Base-by-base conservation (phyloP, 2,888 invertebrate genomes). In the Escarpia spicata region DNA sequence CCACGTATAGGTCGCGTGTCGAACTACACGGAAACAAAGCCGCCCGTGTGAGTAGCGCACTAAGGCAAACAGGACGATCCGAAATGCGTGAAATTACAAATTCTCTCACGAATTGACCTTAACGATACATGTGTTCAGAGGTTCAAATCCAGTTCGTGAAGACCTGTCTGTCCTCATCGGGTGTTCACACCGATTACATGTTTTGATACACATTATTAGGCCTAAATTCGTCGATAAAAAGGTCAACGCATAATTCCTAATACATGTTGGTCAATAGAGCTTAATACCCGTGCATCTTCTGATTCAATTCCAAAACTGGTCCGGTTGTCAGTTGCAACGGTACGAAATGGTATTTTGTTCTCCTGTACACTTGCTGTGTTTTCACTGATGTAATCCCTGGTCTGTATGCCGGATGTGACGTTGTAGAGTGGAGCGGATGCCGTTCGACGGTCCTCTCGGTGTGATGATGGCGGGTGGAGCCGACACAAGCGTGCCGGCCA, bases 371-470 rank as follows among this genome's bases (percentile, higher is more conserved):
- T 52, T 75, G 26, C 19, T 19, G 75, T 75, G 19, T 6, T 19
- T 75, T 19, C 26, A 75, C n/a, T 6, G 75, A 75, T 75, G 75
- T 19, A 1, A 3, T 15, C 75, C 15, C 26, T 43, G 12, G 9
- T 52, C 52, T 52, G 52, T 45, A 89, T 91, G 43, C 26, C n/a
- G 6, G n/a, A 43, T 92, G 89, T 75, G 75, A n/a, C 75, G 75
- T 75, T 92, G 19, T 92, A 94, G 94, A 43, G 92, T 94, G 89
- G 93, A 93, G 92, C 92, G 93, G 91, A 94, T 94, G 94, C 92
- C 92, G 90, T 94, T 94, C 91, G 94, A 94, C 91, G 94, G 94
- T 2, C 94, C 94, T 3, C 58, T 92, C 8, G 93, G 93, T 15
- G 93, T 94, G 37, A 89, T 94, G 90, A 93, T 94, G 93, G 93